A percentile compares a stretch with the other conserved stretches of the same genome.
Conservation (phyloP, 2,113 vertebrate species). For the Prochilodus magdalenae region DNA sequence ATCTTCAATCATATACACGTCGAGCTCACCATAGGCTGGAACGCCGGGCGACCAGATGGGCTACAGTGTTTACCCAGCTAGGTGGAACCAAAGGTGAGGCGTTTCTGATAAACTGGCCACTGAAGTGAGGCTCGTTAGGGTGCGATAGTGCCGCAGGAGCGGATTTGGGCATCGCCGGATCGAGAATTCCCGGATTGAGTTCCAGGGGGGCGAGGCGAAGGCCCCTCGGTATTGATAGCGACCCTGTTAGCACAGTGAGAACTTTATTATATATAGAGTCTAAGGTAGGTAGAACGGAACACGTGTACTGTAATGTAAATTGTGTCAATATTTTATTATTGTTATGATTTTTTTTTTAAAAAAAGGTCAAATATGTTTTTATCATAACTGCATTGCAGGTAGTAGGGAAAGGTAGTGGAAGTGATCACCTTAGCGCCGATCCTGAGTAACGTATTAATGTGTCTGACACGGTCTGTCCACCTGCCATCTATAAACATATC, state of each 20-base stretch:
- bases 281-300: slow-evolving; percentile 69
- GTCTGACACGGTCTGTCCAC: slow-evolving; percentile 77
- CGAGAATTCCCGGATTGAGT: slow-evolving; percentile 1
- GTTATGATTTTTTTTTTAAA: slow-evolving; percentile 68
- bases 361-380: slow-evolving; percentile 74
- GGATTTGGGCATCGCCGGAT: not conserved
- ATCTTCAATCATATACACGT: no score
- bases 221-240: slow-evolving; percentile 59
- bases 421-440: slow-evolving; percentile 73
- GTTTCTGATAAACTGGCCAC: slow-evolving; percentile 6
- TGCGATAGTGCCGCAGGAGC: not conserved
- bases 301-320: slow-evolving; percentile 76
- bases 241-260: slow-evolving; percentile 52
- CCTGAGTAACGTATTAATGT: slow-evolving; percentile 80
- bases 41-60: not conserved
- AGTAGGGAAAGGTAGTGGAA: slow-evolving; percentile 72
- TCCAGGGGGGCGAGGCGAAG: slow-evolving; percentile 63
- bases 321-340: slow-evolving; percentile 65
- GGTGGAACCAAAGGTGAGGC: not conserved
- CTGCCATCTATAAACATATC: slow-evolving; percentile 72
- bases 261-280: slow-evolving; percentile 76
- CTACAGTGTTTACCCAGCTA: not conserved
- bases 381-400: slow-evolving; percentile 76
- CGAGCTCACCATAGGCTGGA: no score
- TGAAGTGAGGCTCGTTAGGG: not conserved